Evolutionary conservation across 2,113 vertebrate species (phyloP).

Genomic region (Montifringilla adamsi): DNA sequence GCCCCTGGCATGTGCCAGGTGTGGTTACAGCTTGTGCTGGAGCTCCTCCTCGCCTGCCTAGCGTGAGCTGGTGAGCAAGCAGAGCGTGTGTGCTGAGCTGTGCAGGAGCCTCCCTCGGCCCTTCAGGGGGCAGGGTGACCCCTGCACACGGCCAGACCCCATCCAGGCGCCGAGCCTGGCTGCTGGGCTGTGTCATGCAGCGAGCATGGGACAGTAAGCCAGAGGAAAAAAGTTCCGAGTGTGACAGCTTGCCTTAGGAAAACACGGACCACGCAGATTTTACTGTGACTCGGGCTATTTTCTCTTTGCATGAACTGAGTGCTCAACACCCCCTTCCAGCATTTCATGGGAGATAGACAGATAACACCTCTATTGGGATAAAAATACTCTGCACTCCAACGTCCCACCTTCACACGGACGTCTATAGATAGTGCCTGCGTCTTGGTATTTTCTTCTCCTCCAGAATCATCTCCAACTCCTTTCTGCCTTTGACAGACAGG

Average conservation of each 20-base stretch:
- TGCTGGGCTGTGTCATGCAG: background rate
- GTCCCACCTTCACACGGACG: constrained; percentile 59
- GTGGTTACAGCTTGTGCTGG: background rate
- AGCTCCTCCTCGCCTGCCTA: background rate
- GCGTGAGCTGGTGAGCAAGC: background rate
- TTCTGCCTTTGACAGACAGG: constrained; percentile 38
- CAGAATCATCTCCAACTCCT: constrained; percentile 29
- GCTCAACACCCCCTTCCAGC: constrained; percentile 33
- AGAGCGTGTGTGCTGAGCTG: background rate
- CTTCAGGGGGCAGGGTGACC: background rate
- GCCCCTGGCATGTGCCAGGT: constrained; percentile 43
- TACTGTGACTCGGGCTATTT: background rate
- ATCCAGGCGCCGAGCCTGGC: background rate
- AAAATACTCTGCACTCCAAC: constrained; percentile 62
- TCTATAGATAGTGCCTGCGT: constrained; percentile 46
- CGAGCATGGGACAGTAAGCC: background rate
- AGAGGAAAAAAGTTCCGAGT: background rate
- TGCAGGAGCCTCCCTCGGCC: background rate
- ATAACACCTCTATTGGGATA: constrained; percentile 58
- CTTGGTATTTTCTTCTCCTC: constrained; percentile 55
- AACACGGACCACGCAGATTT: background rate
- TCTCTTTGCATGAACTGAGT: background rate
- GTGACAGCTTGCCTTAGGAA: background rate
- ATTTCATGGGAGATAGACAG: constrained; percentile 57
- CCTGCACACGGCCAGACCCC: background rate